Conservation (phyloP, 2,888 invertebrate species). For the Drosophila parthenogenetica region DNA sequence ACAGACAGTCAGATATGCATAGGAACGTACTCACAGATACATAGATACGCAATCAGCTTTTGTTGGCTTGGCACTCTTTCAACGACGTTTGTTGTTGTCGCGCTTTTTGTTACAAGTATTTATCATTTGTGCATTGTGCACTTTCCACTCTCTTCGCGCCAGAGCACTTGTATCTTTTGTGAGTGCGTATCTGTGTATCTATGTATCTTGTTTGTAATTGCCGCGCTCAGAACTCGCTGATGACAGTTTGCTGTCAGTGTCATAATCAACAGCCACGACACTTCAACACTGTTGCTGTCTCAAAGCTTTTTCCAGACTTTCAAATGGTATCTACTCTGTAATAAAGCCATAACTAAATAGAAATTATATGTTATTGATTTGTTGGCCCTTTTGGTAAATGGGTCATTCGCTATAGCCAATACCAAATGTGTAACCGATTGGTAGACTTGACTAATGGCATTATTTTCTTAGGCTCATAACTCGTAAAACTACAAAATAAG, state of each 20-base stretch:
- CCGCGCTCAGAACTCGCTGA: slow-evolving; percentile 46
- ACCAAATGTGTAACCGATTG: slow-evolving; percentile 20
- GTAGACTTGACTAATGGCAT: slow-evolving; percentile 55
- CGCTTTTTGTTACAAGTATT: slow-evolving; percentile 60
- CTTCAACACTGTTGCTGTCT: slow-evolving; percentile 44
- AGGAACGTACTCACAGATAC: slow-evolving; percentile 19
- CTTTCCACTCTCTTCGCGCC: slow-evolving; percentile 27
- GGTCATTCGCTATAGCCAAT: slow-evolving; percentile 60
- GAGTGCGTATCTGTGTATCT: slow-evolving; percentile 44
- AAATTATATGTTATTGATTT: background rate
- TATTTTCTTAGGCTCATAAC: slow-evolving; percentile 50
- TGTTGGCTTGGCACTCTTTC: slow-evolving; percentile 53
- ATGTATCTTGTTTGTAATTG: slow-evolving; percentile 57
- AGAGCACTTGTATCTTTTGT: slow-evolving; percentile 52
- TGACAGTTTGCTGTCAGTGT: slow-evolving; percentile 66
- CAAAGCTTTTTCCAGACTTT: slow-evolving; percentile 2
- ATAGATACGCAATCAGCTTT: slow-evolving; percentile 62
- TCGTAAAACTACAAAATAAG: slow-evolving; percentile 40
- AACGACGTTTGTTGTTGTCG: slow-evolving; percentile 34
- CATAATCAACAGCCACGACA: slow-evolving; percentile 66
- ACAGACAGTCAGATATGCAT: slow-evolving; percentile 19
- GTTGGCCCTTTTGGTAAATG: slow-evolving; percentile 43
- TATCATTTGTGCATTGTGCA: slow-evolving; percentile 61
- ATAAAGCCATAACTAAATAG: background rate
- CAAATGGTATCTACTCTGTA: background rate